Conservation (phyloP, 1,140 invertebrate genomes). For the Rhynchophorus ferrugineus region DNA sequence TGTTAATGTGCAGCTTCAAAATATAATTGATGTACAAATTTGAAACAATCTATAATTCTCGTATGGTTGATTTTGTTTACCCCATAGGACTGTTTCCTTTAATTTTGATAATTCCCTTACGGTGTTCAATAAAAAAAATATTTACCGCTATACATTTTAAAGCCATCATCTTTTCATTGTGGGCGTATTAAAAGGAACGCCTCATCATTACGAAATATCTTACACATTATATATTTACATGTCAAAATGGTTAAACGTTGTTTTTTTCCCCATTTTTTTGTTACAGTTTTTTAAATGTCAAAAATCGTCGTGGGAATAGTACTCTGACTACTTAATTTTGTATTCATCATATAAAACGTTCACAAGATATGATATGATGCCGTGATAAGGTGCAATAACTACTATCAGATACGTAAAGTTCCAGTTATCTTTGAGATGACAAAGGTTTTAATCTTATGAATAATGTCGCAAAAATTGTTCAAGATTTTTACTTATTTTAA, state of each 20-base stretch:
- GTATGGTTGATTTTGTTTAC: no score
- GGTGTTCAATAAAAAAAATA: not conserved
- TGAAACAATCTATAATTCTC: no score
- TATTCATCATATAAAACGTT: not conserved
- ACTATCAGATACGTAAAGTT: no score
- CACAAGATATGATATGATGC: not conserved
- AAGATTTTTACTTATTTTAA: no score
- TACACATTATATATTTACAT: no score
- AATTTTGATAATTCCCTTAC: not conserved
- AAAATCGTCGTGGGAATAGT: not conserved
- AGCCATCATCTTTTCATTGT: not conserved
- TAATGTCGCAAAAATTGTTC: no score
- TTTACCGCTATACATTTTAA: not conserved
- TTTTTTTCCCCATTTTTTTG: not conserved
- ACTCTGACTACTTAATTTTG: not conserved
- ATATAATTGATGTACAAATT: no score
- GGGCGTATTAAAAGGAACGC: not conserved
- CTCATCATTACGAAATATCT: not conserved
- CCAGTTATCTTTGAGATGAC: no score
- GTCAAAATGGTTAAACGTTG: not conserved
- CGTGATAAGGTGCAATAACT: no score
- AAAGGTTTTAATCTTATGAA: no score
- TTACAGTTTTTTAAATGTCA: not conserved
- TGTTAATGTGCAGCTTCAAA: no score
- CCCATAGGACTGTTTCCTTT: not conserved